A percentile compares a stretch with the other conserved stretches of the same genome.
Evolutionary conservation across 2,888 invertebrate genomes (phyloP).

Genomic region (Drosophila nr. perissopoda): DNA sequence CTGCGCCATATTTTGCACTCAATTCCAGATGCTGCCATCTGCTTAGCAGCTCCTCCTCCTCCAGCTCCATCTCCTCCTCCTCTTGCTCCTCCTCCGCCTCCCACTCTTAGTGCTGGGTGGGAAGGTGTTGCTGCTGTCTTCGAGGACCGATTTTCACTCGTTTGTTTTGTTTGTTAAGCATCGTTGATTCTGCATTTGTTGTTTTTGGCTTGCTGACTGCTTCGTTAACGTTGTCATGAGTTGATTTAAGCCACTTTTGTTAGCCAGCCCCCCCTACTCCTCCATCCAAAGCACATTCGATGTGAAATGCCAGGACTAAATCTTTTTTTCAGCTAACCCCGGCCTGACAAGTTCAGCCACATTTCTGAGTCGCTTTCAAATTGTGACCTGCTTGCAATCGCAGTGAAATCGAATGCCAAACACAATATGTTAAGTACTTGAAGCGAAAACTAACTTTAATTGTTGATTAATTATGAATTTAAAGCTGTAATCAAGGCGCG

Average conservation of each 20-base stretch:
- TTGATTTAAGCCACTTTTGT: conserved; percentile 78
- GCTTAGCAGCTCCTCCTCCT: conserved; percentile 24
- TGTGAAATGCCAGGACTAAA: conserved; percentile 18
- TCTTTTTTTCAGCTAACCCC: conserved; percentile 10
- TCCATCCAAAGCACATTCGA: background rate
- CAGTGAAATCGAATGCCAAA: background rate
- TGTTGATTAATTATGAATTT: background rate
- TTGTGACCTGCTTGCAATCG: background rate
- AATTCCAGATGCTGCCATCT: conserved; percentile 63
- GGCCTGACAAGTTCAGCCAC: conserved; percentile 28
- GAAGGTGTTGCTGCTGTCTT: conserved; percentile 52
- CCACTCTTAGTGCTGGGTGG: conserved; percentile 5
- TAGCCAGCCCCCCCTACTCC: conserved; percentile 18
- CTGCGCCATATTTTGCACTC: conserved; percentile 79
- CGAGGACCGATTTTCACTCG: conserved; percentile 47
- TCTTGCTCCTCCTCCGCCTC: conserved; percentile 8
- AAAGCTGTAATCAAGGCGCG: background rate
- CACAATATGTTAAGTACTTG: background rate
- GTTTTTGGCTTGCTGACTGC: conserved; percentile 64
- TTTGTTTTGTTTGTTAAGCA: conserved; percentile 66
- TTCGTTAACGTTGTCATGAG: conserved; percentile 78
- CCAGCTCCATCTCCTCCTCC: conserved; percentile 3
- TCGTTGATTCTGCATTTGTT: conserved; percentile 22
- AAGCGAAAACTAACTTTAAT: background rate
- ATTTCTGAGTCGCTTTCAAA: background rate